Percentiles rank a stretch among this genome's conserved stretches.
phyloP scores from a whole-genome alignment of 2,113 vertebrate species.

The Gadus macrocephalus region DNA sequence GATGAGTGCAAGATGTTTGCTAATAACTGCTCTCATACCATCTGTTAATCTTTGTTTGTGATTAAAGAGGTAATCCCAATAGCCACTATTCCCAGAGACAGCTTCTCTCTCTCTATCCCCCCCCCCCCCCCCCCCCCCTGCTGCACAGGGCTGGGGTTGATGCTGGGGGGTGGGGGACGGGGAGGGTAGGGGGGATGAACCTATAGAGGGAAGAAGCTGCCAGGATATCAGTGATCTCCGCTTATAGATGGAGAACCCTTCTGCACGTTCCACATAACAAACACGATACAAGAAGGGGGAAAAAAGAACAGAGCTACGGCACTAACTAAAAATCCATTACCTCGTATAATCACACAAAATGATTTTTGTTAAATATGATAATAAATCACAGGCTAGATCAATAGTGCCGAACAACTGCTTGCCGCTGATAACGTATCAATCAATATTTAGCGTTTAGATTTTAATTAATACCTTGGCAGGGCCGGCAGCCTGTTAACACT shows the following conservation, averaged over 20 bases:
- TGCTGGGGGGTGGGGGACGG: slow-evolving; percentile 51
- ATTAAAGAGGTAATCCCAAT: slow-evolving; percentile 92
- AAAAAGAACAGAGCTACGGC: slow-evolving; percentile 79
- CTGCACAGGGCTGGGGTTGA: slow-evolving; percentile 55
- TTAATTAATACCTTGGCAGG: slow-evolving; percentile 94
- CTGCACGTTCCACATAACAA: slow-evolving; percentile 79
- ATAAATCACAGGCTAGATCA: slow-evolving; percentile 99
- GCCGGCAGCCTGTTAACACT: slow-evolving; percentile 78
- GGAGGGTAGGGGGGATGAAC: background rate
- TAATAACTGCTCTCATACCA: slow-evolving; percentile 85
- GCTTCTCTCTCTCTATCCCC: slow-evolving; percentile 74
- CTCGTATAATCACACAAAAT: slow-evolving; percentile 97
- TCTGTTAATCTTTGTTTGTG: slow-evolving; percentile 94
- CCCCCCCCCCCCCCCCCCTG: slow-evolving; percentile 77
- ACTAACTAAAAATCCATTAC: slow-evolving; percentile 91
- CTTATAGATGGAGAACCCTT: slow-evolving; percentile 78
- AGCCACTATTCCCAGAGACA: slow-evolving; percentile 92
- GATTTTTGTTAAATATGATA: slow-evolving; percentile 99
- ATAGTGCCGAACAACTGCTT: slow-evolving; percentile 93
- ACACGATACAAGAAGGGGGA: slow-evolving; percentile 73
- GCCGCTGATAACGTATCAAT: slow-evolving; percentile 98
- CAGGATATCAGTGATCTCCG: slow-evolving; percentile 84
- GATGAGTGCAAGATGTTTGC: slow-evolving; percentile 88
- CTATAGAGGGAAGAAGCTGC: background rate
- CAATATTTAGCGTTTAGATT: slow-evolving; percentile 99